phyloP scores from a whole-genome alignment of 2,113 vertebrate species.

The Girardinichthys multiradiatus region DNA sequence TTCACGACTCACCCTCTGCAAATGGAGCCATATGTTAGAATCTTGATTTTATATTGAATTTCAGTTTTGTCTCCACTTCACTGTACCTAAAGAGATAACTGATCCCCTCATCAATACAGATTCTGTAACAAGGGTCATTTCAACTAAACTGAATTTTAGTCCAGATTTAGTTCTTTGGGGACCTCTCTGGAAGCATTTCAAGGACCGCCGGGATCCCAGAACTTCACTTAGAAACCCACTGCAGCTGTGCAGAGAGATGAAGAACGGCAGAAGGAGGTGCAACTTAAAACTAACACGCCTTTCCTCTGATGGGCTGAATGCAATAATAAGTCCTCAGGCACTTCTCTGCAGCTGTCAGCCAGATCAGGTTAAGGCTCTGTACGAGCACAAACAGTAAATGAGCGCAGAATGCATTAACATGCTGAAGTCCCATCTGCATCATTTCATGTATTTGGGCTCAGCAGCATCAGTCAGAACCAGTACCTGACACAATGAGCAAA shows the following conservation, averaged over 20 bases:
- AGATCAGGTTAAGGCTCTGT: conserved; percentile 54
- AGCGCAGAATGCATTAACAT: background rate
- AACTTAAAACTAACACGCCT: conserved; percentile 63
- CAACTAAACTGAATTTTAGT: conserved; percentile 28
- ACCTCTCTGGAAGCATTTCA: conserved; percentile 16
- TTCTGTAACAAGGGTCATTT: conserved; percentile 46
- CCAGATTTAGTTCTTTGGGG: conserved; percentile 31
- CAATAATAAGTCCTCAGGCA: conserved; percentile 65
- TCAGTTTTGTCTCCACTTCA: conserved; percentile 16
- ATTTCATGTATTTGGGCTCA: no score
- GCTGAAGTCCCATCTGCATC: no score
- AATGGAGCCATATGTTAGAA: conserved; percentile 46
- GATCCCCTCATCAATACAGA: conserved; percentile 20
- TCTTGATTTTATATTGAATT: conserved; percentile 45
- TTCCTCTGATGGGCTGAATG: conserved; percentile 59
- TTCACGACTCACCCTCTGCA: background rate
- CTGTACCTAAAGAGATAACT: background rate
- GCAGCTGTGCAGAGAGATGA: conserved; percentile 39
- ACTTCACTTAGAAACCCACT: conserved; percentile 30
- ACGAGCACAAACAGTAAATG: conserved; percentile 29
- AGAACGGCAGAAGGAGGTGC: conserved; percentile 34
- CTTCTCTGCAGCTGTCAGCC: conserved; percentile 64
- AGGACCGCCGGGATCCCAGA: conserved; percentile 28
- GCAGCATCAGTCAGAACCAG: no score
- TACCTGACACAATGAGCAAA: no score